Conservation (phyloP, 37 sponge, comb jelly and placozoan species). For the Crambe crambe region DNA sequence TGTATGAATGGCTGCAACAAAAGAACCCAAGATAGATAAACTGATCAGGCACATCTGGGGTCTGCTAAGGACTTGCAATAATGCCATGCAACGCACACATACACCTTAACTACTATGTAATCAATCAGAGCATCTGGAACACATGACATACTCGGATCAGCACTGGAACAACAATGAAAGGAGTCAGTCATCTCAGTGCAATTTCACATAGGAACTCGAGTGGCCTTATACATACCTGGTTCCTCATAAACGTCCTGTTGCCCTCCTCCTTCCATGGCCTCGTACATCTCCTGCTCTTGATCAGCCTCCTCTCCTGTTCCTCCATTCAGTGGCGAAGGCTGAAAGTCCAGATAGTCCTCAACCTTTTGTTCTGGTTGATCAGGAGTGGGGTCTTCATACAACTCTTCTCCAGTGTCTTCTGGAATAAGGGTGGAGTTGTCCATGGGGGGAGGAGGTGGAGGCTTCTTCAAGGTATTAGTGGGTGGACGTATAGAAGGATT, state of each 20-base stretch:
- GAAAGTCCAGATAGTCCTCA: constrained; percentile 41
- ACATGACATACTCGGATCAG: too few relatives aligned
- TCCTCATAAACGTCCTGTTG: constrained; percentile 57
- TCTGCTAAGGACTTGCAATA: too few relatives aligned
- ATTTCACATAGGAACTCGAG: too few relatives aligned
- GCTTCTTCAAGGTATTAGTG: constrained; percentile 28
- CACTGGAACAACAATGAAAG: too few relatives aligned
- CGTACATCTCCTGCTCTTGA: constrained; percentile 66
- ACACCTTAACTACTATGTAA: too few relatives aligned
- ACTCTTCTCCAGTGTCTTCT: constrained; percentile 11
- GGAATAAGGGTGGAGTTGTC: constrained; percentile 4
- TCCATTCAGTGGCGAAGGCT: neutral
- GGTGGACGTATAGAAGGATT: constrained; percentile 53
- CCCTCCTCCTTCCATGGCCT: constrained; percentile 32
- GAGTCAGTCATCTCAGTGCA: too few relatives aligned
- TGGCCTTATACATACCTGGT: too few relatives aligned
- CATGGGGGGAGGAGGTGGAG: constrained; percentile 18
- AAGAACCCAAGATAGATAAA: too few relatives aligned
- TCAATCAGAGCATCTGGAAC: too few relatives aligned
- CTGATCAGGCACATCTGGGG: too few relatives aligned
- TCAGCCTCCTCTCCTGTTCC: constrained; percentile 5
- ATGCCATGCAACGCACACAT: too few relatives aligned
- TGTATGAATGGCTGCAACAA: too few relatives aligned
- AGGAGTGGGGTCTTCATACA: constrained; percentile 17
- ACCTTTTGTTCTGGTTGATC: neutral